These are phyloP conservation scores for Conger conger DNA, from an alignment of 2,113 vertebrate species.

Conservation along the genomic window DNA sequence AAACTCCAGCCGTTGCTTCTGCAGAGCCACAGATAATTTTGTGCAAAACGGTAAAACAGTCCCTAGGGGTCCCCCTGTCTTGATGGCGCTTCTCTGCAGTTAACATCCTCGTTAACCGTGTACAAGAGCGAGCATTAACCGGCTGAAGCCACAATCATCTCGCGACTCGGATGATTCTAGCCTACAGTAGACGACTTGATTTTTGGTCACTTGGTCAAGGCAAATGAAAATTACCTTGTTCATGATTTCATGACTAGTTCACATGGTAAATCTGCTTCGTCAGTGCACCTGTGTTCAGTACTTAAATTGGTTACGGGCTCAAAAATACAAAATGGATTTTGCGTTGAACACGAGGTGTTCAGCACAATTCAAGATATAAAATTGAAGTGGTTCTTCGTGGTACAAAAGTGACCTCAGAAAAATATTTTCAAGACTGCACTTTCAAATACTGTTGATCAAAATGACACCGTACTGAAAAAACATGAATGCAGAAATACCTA, in stretches of 20 bases:
- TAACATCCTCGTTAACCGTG: not conserved
- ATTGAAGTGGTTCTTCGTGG: slow-evolving; percentile 31
- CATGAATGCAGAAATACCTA: not conserved
- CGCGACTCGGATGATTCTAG: not conserved
- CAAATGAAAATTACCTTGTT: not conserved
- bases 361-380: slow-evolving; percentile 16
- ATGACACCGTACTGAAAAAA: slow-evolving; percentile 20
- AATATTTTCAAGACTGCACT: slow-evolving; percentile 30
- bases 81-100: not conserved
- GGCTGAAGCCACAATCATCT: not conserved
- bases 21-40: not conserved
- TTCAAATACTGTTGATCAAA: slow-evolving; percentile 32
- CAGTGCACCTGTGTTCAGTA: not conserved
- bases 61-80: not conserved
- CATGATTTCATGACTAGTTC: not conserved
- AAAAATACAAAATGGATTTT: not conserved
- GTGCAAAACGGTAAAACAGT: slow-evolving; percentile 14
- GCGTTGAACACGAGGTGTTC: not conserved
- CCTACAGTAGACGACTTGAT: not conserved
- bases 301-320: not conserved
- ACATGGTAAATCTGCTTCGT: no score
- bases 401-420: slow-evolving; percentile 37
- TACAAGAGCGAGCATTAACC: not conserved
- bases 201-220: not conserved
- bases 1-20: not conserved